phyloP scores from a whole-genome alignment of 1,140 invertebrate species.

The Oedothorax gibbosus region DNA sequence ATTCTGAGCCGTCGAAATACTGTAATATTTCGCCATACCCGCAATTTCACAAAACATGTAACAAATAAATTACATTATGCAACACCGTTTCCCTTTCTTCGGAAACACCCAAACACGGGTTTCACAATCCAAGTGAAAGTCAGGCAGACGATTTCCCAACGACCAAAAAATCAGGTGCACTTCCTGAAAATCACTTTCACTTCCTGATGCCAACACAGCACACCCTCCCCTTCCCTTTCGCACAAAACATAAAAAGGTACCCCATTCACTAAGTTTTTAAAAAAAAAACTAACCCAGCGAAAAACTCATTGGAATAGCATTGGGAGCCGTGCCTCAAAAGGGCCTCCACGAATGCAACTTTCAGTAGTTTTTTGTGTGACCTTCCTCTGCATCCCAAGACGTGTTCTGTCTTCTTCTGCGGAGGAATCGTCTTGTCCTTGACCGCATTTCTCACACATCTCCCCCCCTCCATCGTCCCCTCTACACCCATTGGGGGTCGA shows the following conservation, averaged over 20 bases:
- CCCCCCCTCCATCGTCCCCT: not conserved
- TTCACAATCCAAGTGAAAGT: too few species aligned
- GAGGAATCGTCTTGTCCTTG: conserved; percentile 47
- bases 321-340: not conserved
- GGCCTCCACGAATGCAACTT: conserved; percentile 44
- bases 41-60: too few species aligned
- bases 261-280: not conserved
- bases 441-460: conserved; percentile 54
- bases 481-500: conserved; percentile 18
- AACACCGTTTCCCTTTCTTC: too few species aligned
- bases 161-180: not conserved
- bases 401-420: conserved; percentile 1
- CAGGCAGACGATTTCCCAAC: too few species aligned
- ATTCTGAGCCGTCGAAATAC: too few species aligned
- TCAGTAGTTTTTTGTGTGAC: conserved; percentile 12
- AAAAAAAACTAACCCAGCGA: conserved; percentile 12
- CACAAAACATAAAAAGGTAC: conserved; percentile 1
- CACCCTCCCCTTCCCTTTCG: conserved; percentile 6
- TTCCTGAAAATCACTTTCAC: conserved; percentile 52
- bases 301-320: not conserved
- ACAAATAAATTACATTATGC: too few species aligned
- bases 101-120: too few species aligned
- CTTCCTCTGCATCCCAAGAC: conserved; percentile 22
- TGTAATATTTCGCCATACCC: too few species aligned
- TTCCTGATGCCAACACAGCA: conserved; percentile 31